A percentile compares a stretch with the other conserved stretches of the same genome.
These are phyloP conservation scores for Phragmatobia fuliginosa DNA, from an alignment of 2,888 invertebrate genomes.

Conservation along the genomic window DNA sequence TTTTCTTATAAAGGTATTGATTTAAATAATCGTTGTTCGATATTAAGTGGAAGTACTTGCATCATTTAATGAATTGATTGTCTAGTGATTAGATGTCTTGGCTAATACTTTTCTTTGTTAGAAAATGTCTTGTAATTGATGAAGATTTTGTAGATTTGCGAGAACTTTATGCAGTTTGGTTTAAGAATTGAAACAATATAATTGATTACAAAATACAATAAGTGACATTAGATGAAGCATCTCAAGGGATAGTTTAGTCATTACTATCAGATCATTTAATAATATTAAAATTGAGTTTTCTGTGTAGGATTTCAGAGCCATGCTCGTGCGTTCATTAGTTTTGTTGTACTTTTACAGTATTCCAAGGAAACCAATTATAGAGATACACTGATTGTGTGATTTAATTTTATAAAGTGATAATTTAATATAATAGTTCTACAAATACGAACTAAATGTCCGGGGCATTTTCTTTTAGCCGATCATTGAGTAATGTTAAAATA, in stretches of 20 bases:
- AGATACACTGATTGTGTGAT: no score
- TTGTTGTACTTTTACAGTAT: background rate
- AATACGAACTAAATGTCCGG: no score
- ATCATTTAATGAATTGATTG: slow-evolving; percentile 1
- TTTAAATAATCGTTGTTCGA: slow-evolving; percentile 39
- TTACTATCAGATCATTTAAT: background rate
- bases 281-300: background rate
- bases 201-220: background rate
- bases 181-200: no score
- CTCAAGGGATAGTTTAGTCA: background rate
- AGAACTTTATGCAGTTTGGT: background rate
- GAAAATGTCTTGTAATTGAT: background rate
- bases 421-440: no score
- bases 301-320: background rate
- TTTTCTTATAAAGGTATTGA: slow-evolving; percentile 68
- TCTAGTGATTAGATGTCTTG: background rate
- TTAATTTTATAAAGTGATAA: no score
- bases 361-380: no score
- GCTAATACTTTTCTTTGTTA: background rate
- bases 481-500: no score
- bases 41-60: slow-evolving; percentile 2
- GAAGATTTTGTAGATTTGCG: background rate
- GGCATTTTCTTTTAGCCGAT: no score
- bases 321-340: background rate
- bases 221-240: background rate